A percentile compares a stretch with the other conserved stretches of the same genome.
These are phyloP conservation scores for Pterocles gutturalis DNA, from an alignment of 2,113 vertebrate species.

Conservation along the genomic window DNA sequence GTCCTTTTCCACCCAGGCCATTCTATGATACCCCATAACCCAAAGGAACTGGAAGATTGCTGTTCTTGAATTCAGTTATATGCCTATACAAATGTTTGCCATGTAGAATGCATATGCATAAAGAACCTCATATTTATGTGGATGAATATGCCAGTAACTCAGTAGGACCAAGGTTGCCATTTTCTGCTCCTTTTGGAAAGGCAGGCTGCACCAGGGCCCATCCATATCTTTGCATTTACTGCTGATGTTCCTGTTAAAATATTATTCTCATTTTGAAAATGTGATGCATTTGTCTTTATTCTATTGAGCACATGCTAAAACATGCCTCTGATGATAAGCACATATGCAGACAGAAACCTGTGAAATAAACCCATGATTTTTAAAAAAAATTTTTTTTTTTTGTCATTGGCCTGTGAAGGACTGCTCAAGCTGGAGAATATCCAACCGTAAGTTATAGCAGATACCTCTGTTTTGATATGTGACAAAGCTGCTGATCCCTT, in stretches of 20 bases:
- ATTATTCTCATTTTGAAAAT: not conserved
- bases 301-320: not conserved
- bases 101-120: accelerated
- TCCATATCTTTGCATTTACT: not conserved
- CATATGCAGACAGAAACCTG: not conserved
- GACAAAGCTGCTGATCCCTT: not conserved
- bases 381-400: not conserved
- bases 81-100: not conserved
- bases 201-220: too few species aligned
- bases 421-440: not conserved
- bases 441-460: not conserved
- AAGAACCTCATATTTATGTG: not conserved
- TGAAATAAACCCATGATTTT: not conserved
- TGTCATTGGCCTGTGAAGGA: constrained; percentile 12
- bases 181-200: not conserved
- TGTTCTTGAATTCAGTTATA: not conserved
- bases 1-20: too few species aligned
- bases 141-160: not conserved
- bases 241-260: not conserved
- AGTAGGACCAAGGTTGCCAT: not conserved
- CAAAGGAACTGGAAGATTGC: not conserved
- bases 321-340: not conserved
- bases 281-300: not conserved
- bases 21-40: too few species aligned
- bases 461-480: not conserved